Base-by-base conservation (phyloP, 2,113 vertebrate genomes). In the Burhinus bistriatus region DNA sequence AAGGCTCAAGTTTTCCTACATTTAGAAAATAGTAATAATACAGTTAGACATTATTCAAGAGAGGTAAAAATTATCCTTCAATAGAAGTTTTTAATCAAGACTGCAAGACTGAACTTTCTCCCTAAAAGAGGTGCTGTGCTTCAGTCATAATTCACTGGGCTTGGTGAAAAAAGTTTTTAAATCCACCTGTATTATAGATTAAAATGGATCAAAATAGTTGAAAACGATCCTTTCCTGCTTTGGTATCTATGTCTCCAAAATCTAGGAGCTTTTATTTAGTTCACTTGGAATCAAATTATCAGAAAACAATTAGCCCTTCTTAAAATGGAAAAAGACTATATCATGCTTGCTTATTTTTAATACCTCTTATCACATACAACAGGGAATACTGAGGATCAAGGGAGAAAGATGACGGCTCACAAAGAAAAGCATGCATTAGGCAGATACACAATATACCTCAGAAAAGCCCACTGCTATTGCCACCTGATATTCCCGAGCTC, bases 271-370 rank as follows among this genome's bases (percentile, higher is more conserved):
- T 95, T 91, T 73, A 62, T 82, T 79, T 62, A 25, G 52, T 72
- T 94, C 84, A 85, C 18, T 83, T 91, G 36, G 57, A 96, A 93
- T 85, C 90, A 93, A 72, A 69, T 69, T n/a, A 82, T 87, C 73
- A 88, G 78, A 81, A 94, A 95, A 66, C 47, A 93, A 94, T 87
- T 85, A 95, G 57, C 32, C 52, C 47, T 72, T 61, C 78, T 87
- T 93, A 79, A 96, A 95, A 94, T 79, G 73, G 89, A 69, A 94
- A 79, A 91, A 78, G 15, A 19, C 49, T 69, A 18, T 58, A 90
- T 90, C 84, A 64, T 34, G 68, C 61, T 82, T 36, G 11, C 80
- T 89, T 91, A 71, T 91, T 93, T 95, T 94, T 96, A 93, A 90
- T 88, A 80, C 62, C 5, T 86, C 82, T 96, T 96, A 93, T 88